Evolutionary conservation across 2,888 invertebrate genomes (phyloP), one percentile per base, ranked within the genome.

Genomic region (Ornithoptera alexandrae): DNA sequence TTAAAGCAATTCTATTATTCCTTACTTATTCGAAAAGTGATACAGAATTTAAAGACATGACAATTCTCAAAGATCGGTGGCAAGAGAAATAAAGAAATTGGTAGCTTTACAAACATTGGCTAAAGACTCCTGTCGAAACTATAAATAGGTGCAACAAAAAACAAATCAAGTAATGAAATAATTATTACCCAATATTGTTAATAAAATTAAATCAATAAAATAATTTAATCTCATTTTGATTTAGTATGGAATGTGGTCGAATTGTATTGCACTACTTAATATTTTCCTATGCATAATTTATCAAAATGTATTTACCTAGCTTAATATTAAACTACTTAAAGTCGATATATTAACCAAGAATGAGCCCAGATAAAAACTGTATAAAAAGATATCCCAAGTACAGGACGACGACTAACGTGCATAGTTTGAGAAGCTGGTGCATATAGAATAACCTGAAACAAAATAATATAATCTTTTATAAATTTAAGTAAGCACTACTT

Each of bases 381-480:
- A 88, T 46, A n/a, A 86, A 56, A 6, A 78, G 70, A 70, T 86
- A 90, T 0, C 74, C 76, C 56, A 89, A 72, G 65, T 78, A 81
- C 4, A 85, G 46, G 0, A 88, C 75, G 57, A 86, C 2, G 3
- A 69, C 71, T 0, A 85, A 39, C 0, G 89, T 84, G 0, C 84
- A 72, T 0, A 85, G 50, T 74, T 92, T 93, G 69, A 93, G 69
- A 0, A 81, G 68, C 75, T 91, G 93, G 74, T 93, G 93, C 5
- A 90, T 73, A 78, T 88, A 88, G 80, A 81, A 93, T 24, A 93
- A 78, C 73, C 93, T 93, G 90, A 57, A 87, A 87, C 64, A 77
- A 81, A 82, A 50, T 76, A 70, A 20, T 24, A 22, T 36, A 59
- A n/a, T n/a, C 17, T 39, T 5, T 2, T 17, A 4, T 15, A 15